A percentile compares a stretch with the other conserved stretches of the same genome.
These are phyloP conservation scores for Pteria penguin DNA, from an alignment of 2,888 invertebrate genomes.

Conservation along the genomic window DNA sequence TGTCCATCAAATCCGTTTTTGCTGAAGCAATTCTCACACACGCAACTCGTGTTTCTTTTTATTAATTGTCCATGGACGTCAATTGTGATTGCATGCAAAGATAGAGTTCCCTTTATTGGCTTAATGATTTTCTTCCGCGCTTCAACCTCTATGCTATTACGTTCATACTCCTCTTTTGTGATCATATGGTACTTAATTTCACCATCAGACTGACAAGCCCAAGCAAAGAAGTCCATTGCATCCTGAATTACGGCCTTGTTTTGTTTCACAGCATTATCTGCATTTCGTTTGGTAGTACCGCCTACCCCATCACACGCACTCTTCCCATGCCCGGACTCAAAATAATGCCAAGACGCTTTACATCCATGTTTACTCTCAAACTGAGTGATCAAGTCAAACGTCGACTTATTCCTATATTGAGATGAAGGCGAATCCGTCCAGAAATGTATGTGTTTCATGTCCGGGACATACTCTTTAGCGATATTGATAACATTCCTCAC, in stretches of 20 bases:
- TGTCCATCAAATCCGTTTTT: neutral
- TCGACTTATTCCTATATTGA: slow-evolving; percentile 50
- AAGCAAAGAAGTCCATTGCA: slow-evolving; percentile 4
- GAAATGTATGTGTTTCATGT: slow-evolving; percentile 32
- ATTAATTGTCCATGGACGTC: neutral
- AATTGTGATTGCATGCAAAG: neutral
- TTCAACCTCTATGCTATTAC: neutral
- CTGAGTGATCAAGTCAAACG: slow-evolving; percentile 38
- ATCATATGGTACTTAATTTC: neutral
- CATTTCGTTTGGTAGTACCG: slow-evolving; percentile 40
- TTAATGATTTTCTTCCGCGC: neutral
- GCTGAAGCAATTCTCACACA: neutral
- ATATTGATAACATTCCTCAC: slow-evolving; percentile 26
- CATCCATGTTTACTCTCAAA: slow-evolving; percentile 26
- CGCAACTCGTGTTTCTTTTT: neutral
- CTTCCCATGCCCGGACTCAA: slow-evolving; percentile 41
- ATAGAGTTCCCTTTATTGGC: neutral
- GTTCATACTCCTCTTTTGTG: neutral
- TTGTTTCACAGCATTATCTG: slow-evolving; percentile 36
- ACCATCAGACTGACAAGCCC: neutral
- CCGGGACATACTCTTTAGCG: slow-evolving; percentile 15
- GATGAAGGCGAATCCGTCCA: slow-evolving; percentile 49
- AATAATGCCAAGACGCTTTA: slow-evolving; percentile 49
- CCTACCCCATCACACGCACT: slow-evolving; percentile 42
- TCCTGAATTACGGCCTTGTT: slow-evolving; percentile 13